Evolutionary conservation across 2,888 invertebrate genomes (phyloP).

Genomic region (Carcina quercana): DNA sequence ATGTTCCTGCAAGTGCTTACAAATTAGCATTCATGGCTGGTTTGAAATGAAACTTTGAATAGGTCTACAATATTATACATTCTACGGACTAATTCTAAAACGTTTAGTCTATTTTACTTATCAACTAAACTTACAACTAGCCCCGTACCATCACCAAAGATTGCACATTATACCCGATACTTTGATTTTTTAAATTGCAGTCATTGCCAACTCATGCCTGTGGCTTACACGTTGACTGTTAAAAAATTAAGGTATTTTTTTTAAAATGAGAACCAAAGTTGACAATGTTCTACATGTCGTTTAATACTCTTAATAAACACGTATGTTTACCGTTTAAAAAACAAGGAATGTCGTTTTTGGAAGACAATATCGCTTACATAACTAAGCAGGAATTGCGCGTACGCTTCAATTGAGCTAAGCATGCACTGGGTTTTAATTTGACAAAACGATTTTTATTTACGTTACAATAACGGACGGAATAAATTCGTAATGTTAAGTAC

Average conservation of each 20-base stretch:
- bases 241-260: slow-evolving; percentile 67
- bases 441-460: slow-evolving; percentile 11
- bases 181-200: slow-evolving; percentile 75
- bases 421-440: slow-evolving; percentile 27
- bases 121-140: slow-evolving; percentile 47
- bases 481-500: slow-evolving; percentile 54
- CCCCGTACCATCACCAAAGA: slow-evolving; percentile 82
- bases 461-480: slow-evolving; percentile 54
- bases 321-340: slow-evolving; percentile 25
- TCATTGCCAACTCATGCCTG: slow-evolving; percentile 52
- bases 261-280: slow-evolving; percentile 43
- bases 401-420: slow-evolving; percentile 13
- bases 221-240: slow-evolving; percentile 56
- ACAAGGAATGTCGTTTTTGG: slow-evolving; percentile 50
- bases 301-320: slow-evolving; percentile 37
- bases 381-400: slow-evolving; percentile 29
- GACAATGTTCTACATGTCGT: slow-evolving; percentile 35
- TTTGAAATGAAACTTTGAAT: slow-evolving; percentile 70
- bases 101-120: slow-evolving; percentile 35
- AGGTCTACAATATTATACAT: no score
- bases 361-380: slow-evolving; percentile 49
- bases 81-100: slow-evolving; percentile 36
- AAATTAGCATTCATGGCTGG: slow-evolving; percentile 41
- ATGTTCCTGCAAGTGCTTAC: no score
- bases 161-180: slow-evolving; percentile 91